Conservation (phyloP, 1,140 invertebrate genomes). For the Melanaphis sacchari region DNA sequence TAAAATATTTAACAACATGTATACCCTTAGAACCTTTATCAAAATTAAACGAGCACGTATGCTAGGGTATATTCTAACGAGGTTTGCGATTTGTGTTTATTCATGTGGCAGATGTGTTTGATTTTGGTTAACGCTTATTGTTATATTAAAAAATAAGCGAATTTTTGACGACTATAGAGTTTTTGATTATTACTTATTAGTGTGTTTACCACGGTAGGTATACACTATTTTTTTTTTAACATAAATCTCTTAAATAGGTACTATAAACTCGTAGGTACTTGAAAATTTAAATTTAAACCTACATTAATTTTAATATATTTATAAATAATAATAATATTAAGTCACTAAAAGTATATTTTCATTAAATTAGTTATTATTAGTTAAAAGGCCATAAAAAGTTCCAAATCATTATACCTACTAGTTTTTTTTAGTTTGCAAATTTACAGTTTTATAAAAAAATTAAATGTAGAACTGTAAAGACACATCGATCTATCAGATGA, state of each 20-base stretch:
- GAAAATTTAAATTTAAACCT: not conserved
- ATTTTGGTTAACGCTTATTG: not conserved
- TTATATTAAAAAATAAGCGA: constrained; percentile 13
- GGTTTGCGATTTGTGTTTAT: constrained; percentile 45
- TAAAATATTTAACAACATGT: constrained; percentile 54
- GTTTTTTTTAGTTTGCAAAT: not conserved
- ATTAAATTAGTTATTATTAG: not conserved
- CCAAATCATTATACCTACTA: not conserved
- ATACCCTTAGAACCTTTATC: constrained; percentile 47
- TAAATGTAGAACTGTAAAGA: not conserved
- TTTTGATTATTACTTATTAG: not conserved
- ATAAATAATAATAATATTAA: not conserved
- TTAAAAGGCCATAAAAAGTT: not conserved
- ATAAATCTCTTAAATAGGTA: not conserved
- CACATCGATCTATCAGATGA: not conserved
- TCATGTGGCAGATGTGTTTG: constrained; percentile 51
- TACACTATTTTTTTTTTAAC: not conserved
- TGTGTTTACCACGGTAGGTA: not conserved
- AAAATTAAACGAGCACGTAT: constrained; percentile 44
- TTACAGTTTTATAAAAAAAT: not conserved
- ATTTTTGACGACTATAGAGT: not conserved
- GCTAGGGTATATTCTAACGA: not conserved
- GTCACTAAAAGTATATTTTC: not conserved
- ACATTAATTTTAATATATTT: not conserved
- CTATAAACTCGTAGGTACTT: not conserved